These are phyloP conservation scores for Machaerirhynchus nigripectus DNA, from an alignment of 2,113 vertebrate genomes.

Conservation along the genomic window DNA sequence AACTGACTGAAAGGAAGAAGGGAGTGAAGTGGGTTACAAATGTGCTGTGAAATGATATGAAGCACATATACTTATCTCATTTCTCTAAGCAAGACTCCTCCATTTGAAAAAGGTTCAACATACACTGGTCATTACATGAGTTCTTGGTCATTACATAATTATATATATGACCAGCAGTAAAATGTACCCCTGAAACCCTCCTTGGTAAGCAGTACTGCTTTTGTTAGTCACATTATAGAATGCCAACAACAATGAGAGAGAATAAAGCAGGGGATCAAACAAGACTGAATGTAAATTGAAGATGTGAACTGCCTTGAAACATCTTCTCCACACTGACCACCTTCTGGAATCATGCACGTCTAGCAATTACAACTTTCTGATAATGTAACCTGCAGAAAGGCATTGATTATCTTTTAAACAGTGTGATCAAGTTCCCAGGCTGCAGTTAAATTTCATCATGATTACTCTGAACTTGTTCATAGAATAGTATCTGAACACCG, in stretches of 20 bases:
- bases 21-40: constrained; percentile 21
- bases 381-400: background rate
- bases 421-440: background rate
- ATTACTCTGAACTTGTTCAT: background rate
- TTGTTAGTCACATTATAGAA: background rate
- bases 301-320: background rate
- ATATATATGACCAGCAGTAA: background rate
- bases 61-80: background rate
- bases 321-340: background rate
- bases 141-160: background rate
- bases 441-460: background rate
- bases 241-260: background rate
- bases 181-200: background rate
- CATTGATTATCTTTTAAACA: background rate
- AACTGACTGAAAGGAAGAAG: constrained; percentile 13
- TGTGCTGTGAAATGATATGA: constrained; percentile 36
- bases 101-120: background rate
- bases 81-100: background rate
- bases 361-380: background rate
- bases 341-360: background rate
- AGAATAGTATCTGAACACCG: background rate
- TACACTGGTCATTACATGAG: too few relatives aligned
- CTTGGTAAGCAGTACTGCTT: background rate
- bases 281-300: background rate
- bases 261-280: background rate